Percentiles rank a stretch among this genome's conserved stretches.
These are phyloP conservation scores for Drosophila kambysellisi DNA, from an alignment of 2,888 invertebrate genomes.

Conservation along the genomic window DNA sequence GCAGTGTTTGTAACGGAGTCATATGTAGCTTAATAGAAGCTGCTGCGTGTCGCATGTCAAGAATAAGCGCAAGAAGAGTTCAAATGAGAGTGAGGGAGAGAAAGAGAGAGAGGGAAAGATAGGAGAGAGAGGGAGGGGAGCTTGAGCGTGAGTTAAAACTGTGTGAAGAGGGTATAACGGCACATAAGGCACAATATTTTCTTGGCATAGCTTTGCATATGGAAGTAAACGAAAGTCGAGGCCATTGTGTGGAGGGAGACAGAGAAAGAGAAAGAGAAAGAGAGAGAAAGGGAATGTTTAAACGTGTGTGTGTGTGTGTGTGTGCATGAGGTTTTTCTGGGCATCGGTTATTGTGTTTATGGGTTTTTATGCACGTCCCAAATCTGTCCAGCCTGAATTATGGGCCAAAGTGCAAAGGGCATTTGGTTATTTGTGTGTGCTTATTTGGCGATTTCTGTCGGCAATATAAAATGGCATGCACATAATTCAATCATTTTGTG, in stretches of 20 bases:
- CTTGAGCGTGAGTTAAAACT: conserved; percentile 1
- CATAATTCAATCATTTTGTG: conserved; percentile 73
- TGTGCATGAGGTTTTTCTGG: conserved; percentile 5
- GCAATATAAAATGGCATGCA: conserved; percentile 41
- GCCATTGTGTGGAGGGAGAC: conserved; percentile 13
- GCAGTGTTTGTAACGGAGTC: conserved; percentile 48
- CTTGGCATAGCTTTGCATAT: conserved; percentile 61
- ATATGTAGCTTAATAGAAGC: conserved; percentile 50
- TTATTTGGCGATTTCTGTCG: conserved; percentile 33
- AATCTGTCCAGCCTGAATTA: conserved; percentile 67
- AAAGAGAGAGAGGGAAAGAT: neutral
- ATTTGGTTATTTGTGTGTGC: conserved; percentile 33
- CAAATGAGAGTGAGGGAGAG: conserved; percentile 19
- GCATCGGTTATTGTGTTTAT: conserved; percentile 68
- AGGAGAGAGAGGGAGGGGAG: neutral
- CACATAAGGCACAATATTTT: conserved; percentile 54
- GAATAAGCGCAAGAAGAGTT: conserved; percentile 19
- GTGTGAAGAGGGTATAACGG: conserved; percentile 45
- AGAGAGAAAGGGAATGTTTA: neutral
- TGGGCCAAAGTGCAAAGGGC: conserved; percentile 72
- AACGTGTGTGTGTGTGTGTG: conserved; percentile 10
- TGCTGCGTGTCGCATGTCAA: conserved; percentile 58
- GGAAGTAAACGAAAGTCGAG: conserved; percentile 27
- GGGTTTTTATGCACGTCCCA: conserved; percentile 63
- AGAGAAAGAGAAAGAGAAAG: neutral